Evolutionary conservation across 2,888 invertebrate genomes (phyloP).

Genomic region (Steinernema scapterisci): DNA sequence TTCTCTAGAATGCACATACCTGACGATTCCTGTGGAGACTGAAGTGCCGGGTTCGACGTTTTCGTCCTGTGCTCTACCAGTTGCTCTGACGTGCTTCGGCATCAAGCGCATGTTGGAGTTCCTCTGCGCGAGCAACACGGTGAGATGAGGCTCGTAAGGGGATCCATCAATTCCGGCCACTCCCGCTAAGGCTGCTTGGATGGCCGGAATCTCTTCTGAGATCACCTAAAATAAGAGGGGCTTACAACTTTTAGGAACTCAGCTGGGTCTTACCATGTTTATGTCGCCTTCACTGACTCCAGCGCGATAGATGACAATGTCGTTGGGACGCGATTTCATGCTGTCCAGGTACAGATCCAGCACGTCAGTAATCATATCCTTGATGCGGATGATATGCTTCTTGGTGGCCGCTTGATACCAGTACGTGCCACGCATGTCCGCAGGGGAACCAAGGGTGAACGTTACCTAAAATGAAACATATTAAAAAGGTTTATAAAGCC

Average conservation of each 20-base stretch:
- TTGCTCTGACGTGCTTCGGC: slow-evolving; percentile 28
- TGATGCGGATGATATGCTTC: background rate
- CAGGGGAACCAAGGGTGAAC: background rate
- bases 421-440: slow-evolving; percentile 11
- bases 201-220: background rate
- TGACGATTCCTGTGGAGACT: slow-evolving; percentile 39
- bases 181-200: background rate
- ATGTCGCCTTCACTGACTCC: slow-evolving; percentile 18
- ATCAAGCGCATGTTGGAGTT: slow-evolving; percentile 27
- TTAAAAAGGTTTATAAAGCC: background rate
- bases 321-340: background rate
- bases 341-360: background rate
- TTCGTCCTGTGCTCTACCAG: slow-evolving; percentile 34
- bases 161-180: background rate
- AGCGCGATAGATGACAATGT: background rate
- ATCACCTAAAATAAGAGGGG: background rate
- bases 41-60: slow-evolving; percentile 47
- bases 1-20: too few species aligned
- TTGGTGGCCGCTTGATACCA: background rate
- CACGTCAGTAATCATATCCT: background rate
- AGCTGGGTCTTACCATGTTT: background rate
- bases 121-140: slow-evolving; percentile 45
- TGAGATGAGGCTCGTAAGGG: slow-evolving; percentile 37
- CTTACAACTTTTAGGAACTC: background rate
- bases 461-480: background rate